These are phyloP conservation scores for Globodera ellingtonae DNA, from an alignment of 1,140 invertebrate genomes.

Conservation along the genomic window DNA sequence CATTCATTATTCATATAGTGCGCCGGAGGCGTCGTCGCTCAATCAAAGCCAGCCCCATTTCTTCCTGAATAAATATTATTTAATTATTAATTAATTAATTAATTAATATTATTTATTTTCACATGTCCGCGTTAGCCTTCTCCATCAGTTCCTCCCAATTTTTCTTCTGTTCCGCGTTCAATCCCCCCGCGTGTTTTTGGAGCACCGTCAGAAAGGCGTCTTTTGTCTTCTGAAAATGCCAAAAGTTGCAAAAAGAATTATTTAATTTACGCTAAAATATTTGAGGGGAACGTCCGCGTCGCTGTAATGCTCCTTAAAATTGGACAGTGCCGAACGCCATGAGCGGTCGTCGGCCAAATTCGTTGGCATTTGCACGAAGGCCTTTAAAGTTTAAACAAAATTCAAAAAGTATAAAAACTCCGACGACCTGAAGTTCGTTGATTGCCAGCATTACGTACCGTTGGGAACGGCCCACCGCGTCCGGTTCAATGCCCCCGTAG, in stretches of 20 bases:
- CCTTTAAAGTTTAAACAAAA: constrained; percentile 33
- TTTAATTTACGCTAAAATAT: constrained; percentile 52
- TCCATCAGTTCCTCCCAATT: constrained; percentile 55
- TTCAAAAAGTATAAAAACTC: background rate
- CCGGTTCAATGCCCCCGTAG: constrained; percentile 57
- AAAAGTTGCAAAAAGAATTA: constrained; percentile 9
- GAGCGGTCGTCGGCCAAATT: constrained; percentile 47
- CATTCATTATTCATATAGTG: too few species aligned
- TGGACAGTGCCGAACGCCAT: constrained; percentile 51
- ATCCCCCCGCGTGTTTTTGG: constrained; percentile 55
- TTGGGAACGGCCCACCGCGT: constrained; percentile 42
- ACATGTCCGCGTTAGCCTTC: constrained; percentile 26
- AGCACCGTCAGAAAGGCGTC: constrained; percentile 54
- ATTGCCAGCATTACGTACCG: constrained; percentile 55
- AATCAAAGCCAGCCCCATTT: background rate
- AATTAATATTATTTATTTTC: background rate
- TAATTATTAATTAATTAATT: background rate
- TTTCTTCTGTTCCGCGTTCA: constrained; percentile 57
- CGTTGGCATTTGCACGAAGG: constrained; percentile 50
- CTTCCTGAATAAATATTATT: background rate
- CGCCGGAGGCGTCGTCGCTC: background rate
- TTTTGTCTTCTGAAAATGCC: constrained; percentile 50
- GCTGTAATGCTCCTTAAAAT: constrained; percentile 59
- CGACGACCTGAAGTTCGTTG: constrained; percentile 28
- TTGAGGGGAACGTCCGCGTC: constrained; percentile 48